Evolutionary conservation across 2,113 vertebrate genomes (phyloP), one percentile per base, ranked within the genome.

Genomic region (Phalacrocorax aristotelis): DNA sequence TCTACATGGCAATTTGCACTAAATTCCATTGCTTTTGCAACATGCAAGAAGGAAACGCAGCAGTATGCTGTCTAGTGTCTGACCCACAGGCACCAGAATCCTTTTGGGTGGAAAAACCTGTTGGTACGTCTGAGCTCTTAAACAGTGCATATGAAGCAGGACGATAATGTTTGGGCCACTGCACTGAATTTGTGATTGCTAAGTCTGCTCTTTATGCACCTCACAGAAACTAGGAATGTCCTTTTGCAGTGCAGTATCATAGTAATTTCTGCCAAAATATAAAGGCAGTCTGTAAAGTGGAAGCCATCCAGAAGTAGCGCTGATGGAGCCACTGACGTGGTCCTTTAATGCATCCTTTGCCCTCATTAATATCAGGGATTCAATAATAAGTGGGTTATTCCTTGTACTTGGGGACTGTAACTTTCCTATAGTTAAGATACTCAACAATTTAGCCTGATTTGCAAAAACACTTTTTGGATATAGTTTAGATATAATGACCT

Each of bases 351-450:
- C 4, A 89, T 11, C 2, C 22, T 65, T 87, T 87, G 30, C 14
- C 6, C 6, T 88, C 9, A 12, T 22, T 48, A 21, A 42, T 36
- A 15, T 55, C 8, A 61, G 36, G 16, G 71, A 7, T 27, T 60
- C 10, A 2, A 25, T 46, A 42, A 19, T 27, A n/a, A 89, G 2
- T 0, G 3, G 8, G 4, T n/a, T 52, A n/a, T 49, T 70, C 32
- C 18, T 71, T 2, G 22, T 64, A 32, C 7, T 10, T 46, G 19
- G 22, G 21, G 22, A 64, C 16, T 32, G 22, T 32, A 65, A 29
- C 10, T 38, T 69, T 34, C 62, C 27, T 34, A 8, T 15, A 49
- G 11, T 30, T 81, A 88, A n/a, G 19, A 55, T 40, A 25, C 2
- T 46, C 7, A 72, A 9, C 4, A 51, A 44, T 46, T 88, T 55